These are phyloP conservation scores for Diorhabda elongata DNA, from an alignment of 1,140 invertebrate genomes.

Conservation along the genomic window DNA sequence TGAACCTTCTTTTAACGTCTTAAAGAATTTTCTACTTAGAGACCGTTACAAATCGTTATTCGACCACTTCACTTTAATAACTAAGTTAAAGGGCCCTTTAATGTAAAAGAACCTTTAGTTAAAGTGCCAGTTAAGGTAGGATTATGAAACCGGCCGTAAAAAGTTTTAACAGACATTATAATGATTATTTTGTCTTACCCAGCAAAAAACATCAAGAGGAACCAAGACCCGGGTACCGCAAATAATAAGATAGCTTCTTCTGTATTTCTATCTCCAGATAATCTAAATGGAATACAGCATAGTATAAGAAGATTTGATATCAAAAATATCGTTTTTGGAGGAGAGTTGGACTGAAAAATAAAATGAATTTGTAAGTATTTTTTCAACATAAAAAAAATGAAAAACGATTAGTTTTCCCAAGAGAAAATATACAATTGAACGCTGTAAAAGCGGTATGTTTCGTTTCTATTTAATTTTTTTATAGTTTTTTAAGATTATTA, in stretches of 20 bases:
- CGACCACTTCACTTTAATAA: too few relatives aligned
- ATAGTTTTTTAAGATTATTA: too few relatives aligned
- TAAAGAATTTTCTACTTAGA: too few relatives aligned
- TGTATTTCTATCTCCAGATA: conserved; percentile 65
- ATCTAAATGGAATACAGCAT: conserved; percentile 83
- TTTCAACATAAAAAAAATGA: background rate
- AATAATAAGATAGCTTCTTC: conserved; percentile 92
- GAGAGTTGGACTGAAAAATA: conserved; percentile 75
- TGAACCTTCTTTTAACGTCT: too few relatives aligned
- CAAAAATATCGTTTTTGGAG: conserved; percentile 91
- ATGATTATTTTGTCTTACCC: conserved; percentile 60
- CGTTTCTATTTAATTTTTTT: too few relatives aligned
- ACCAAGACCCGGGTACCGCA: conserved; percentile 93
- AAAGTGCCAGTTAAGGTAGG: too few relatives aligned
- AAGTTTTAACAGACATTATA: too few relatives aligned
- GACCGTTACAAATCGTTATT: too few relatives aligned
- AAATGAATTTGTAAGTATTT: background rate
- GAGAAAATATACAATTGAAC: background rate
- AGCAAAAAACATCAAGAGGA: conserved; percentile 97
- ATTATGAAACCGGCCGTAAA: too few relatives aligned
- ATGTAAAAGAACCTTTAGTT: too few relatives aligned
- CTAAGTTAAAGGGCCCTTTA: too few relatives aligned
- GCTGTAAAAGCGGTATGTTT: too few relatives aligned
- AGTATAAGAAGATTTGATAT: conserved; percentile 90
- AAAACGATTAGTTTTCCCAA: background rate